phyloP scores from a whole-genome alignment of 2,797 vertebrate species.

The Galaxias olidus region DNA sequence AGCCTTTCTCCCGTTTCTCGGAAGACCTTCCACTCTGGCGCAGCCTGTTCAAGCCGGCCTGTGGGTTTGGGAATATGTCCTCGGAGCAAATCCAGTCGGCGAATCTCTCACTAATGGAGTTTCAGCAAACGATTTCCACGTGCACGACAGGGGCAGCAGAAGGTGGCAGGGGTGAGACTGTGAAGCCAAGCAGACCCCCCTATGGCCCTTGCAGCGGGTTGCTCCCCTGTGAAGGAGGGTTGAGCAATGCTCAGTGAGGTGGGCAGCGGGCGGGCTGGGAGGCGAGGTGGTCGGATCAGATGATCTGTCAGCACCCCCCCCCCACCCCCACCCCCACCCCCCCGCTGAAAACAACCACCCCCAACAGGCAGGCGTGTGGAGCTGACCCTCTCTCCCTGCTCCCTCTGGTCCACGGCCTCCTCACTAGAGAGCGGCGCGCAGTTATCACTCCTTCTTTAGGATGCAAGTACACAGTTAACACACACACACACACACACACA shows the following conservation, averaged over 20 bases:
- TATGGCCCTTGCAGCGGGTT: no score
- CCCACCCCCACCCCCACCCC: constrained; percentile 14
- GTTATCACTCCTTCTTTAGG: constrained; percentile 14
- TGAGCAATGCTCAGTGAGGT: not conserved
- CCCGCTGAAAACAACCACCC: constrained; percentile 39
- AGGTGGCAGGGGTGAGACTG: no score
- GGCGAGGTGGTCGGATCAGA: not conserved
- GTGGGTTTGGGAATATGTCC: no score
- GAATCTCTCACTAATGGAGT: no score
- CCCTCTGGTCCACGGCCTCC: constrained; percentile 7
- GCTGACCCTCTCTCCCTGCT: constrained; percentile 5
- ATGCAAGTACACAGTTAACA: constrained; percentile 4
- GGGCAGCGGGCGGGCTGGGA: not conserved
- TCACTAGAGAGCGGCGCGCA: constrained; percentile 6
- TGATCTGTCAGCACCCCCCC: constrained; percentile 1
- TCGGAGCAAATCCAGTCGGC: no score
- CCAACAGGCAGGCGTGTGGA: constrained; percentile 18
- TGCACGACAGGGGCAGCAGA: no score
- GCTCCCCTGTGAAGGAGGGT: not conserved
- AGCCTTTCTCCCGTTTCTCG: constrained; percentile 8
- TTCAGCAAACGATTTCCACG: no score
- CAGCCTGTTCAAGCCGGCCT: not conserved
- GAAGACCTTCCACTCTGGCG: not conserved
- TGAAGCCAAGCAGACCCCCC: no score
- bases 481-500: constrained; percentile 3